These are phyloP conservation scores for Cheilosia impressa DNA, from an alignment of 2,888 invertebrate species.

Conservation along the genomic window DNA sequence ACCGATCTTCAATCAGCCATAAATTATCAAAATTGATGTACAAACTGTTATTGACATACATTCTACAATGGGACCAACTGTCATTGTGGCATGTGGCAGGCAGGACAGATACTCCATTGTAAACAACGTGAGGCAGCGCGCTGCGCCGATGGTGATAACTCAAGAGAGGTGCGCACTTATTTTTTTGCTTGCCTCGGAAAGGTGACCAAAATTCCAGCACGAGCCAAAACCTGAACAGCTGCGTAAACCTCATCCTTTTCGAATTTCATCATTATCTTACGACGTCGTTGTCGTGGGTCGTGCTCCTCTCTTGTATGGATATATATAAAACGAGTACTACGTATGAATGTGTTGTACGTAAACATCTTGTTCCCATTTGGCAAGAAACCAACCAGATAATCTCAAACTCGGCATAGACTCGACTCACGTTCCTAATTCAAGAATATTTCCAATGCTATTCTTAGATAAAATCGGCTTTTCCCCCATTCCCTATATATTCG, in stretches of 20 bases:
- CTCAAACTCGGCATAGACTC: conserved; percentile 10
- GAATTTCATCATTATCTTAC: conserved; percentile 64
- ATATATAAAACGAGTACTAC: conserved; percentile 16
- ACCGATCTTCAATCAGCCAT: conserved; percentile 26
- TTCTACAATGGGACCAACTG: conserved; percentile 66
- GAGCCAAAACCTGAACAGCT: conserved; percentile 71
- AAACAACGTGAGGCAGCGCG: conserved; percentile 48
- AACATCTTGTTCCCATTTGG: conserved; percentile 21
- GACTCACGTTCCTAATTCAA: conserved; percentile 35
- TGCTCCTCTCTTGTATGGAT: conserved; percentile 3
- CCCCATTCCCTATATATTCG: conserved; percentile 21
- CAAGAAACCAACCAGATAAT: not conserved
- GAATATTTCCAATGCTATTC: conserved; percentile 53
- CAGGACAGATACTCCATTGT: conserved; percentile 66
- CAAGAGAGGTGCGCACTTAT: conserved; percentile 64
- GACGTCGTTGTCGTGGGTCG: not conserved
- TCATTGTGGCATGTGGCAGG: conserved; percentile 63
- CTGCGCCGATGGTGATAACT: conserved; percentile 49
- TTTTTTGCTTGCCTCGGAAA: conserved; percentile 37
- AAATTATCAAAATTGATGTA: conserved; percentile 46
- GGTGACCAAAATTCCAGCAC: conserved; percentile 74
- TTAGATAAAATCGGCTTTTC: conserved; percentile 38
- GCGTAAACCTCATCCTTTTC: conserved; percentile 66
- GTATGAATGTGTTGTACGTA: conserved; percentile 16
- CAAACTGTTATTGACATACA: conserved; percentile 18